Conservation (phyloP, 1,140 invertebrate genomes). For the Steinernema khuongi region DNA sequence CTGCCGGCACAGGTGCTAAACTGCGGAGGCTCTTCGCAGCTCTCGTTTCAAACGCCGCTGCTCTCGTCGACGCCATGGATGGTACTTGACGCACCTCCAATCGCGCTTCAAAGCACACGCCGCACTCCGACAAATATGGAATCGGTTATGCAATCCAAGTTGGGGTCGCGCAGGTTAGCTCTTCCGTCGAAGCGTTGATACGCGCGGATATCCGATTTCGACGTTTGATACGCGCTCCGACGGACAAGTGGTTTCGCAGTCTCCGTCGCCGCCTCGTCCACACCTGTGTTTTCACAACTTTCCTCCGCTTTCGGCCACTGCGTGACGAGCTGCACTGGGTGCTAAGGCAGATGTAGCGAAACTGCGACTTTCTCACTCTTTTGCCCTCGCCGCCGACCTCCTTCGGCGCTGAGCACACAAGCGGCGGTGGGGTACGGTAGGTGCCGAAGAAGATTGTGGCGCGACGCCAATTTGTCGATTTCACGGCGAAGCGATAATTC, state of each 20-base stretch:
- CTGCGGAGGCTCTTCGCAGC: slow-evolving; percentile 7
- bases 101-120: slow-evolving; percentile 1
- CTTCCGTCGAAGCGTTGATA: not conserved
- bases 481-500: slow-evolving; percentile 9
- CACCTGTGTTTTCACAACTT: not conserved
- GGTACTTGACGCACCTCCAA: slow-evolving; percentile 6
- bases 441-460: too few relatives aligned
- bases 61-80: slow-evolving; percentile 13
- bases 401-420: slow-evolving; percentile 4
- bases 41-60: not conserved
- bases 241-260: slow-evolving; percentile 4
- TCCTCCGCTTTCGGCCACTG: not conserved
- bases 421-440: too few relatives aligned
- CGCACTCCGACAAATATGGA: slow-evolving; percentile 7
- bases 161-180: slow-evolving; percentile 8
- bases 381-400: not conserved
- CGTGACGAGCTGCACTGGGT: not conserved
- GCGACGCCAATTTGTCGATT: slow-evolving; percentile 10
- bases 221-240: not conserved
- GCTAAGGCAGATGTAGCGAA: slow-evolving; percentile 11
- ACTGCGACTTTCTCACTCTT: not conserved
- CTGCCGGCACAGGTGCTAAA: slow-evolving; percentile 14
- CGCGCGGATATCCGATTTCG: not conserved
- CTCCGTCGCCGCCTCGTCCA: not conserved
- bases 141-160: slow-evolving; percentile 14